phyloP scores from a whole-genome alignment of 92 coral and sea anemone species.

The Palythoa grandiflora region DNA sequence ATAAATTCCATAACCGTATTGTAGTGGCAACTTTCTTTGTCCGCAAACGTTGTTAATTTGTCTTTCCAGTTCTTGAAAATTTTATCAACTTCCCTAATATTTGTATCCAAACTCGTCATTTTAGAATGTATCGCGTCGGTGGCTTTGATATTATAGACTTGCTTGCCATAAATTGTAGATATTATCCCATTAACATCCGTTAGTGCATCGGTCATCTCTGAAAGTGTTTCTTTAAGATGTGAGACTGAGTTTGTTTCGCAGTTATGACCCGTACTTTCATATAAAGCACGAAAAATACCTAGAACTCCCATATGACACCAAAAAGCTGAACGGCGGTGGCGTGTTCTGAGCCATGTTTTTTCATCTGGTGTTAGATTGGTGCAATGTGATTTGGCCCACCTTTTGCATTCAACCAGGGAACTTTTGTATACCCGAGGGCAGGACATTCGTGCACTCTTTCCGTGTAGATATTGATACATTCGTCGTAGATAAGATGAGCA shows the following conservation, averaged over 20 bases:
- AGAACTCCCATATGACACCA: not conserved
- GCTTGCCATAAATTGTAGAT: constrained; percentile 48
- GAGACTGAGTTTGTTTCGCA: constrained; percentile 29
- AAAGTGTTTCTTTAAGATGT: constrained; percentile 30
- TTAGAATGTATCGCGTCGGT: constrained; percentile 45
- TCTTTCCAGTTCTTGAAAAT: constrained; percentile 15
- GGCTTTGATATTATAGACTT: constrained; percentile 8
- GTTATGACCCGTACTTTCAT: constrained; percentile 14
- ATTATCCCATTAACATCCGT: not conserved
- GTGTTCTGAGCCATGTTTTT: constrained; percentile 7
- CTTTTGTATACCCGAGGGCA: constrained; percentile 26
- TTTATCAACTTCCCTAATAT: constrained; percentile 3
- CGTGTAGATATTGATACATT: constrained; percentile 21
- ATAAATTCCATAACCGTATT: constrained; percentile 4
- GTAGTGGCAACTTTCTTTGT: constrained; percentile 20
- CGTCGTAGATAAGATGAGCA: constrained; percentile 41
- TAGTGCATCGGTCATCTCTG: constrained; percentile 18
- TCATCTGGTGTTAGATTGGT: constrained; percentile 7
- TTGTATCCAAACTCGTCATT: not conserved
- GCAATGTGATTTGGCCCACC: constrained; percentile 35
- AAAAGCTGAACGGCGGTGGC: constrained; percentile 14
- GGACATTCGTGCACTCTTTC: not conserved
- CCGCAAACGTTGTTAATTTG: not conserved
- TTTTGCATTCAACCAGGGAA: constrained; percentile 36
- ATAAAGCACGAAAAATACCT: constrained; percentile 38